These are phyloP conservation scores for Gymnarchus niloticus DNA, from an alignment of 2,113 vertebrate genomes.

Conservation along the genomic window DNA sequence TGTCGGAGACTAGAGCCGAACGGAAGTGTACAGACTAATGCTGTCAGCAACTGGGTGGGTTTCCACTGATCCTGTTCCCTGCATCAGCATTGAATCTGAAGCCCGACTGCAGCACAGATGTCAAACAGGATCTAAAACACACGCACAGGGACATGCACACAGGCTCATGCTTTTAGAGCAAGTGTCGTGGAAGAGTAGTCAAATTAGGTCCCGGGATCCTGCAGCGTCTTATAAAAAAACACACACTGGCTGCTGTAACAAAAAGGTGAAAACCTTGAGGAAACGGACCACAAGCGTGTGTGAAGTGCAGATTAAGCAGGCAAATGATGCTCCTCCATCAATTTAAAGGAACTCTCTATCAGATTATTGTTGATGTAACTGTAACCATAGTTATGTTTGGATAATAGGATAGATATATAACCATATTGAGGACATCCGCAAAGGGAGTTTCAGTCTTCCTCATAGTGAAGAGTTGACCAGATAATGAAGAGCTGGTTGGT, in stretches of 20 bases:
- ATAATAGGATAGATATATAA: no score
- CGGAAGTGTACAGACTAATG: conserved; percentile 36
- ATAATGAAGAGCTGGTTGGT: not conserved
- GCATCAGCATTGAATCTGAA: conserved; percentile 35
- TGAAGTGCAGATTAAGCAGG: not conserved
- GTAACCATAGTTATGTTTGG: no score
- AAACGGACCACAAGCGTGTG: not conserved
- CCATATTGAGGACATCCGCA: no score
- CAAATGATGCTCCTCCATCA: not conserved
- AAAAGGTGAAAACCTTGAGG: conserved; percentile 32
- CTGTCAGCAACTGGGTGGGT: conserved; percentile 24
- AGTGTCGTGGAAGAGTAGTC: conserved; percentile 17
- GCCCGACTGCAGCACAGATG: conserved; percentile 33
- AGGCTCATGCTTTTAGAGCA: conserved; percentile 44
- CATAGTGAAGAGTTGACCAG: not conserved
- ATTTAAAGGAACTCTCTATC: no score
- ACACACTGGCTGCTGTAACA: conserved; percentile 27
- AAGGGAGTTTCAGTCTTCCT: not conserved
- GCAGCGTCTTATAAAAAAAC: conserved; percentile 21
- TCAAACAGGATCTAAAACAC: conserved; percentile 40
- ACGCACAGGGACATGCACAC: conserved; percentile 22
- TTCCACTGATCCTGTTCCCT: conserved; percentile 16
- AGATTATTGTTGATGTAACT: no score
- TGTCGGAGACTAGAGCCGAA: conserved; percentile 25
- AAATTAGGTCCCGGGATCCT: conserved; percentile 31